Evolutionary conservation across 2,888 invertebrate species (phyloP).

Genomic region (Abrostola tripartita): DNA sequence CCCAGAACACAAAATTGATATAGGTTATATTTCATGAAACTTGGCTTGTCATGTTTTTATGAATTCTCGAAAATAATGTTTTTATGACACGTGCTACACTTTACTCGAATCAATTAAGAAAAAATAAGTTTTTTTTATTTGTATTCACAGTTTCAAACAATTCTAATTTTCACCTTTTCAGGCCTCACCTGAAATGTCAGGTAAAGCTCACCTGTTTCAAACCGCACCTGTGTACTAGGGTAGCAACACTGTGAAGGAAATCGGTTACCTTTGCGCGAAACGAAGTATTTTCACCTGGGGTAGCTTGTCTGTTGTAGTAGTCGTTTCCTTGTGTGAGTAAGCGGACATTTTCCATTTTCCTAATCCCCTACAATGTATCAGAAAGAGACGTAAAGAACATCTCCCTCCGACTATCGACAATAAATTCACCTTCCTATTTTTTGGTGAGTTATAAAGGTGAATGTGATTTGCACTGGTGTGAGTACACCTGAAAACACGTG

Average conservation of each 20-base stretch:
- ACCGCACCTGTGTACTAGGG: slow-evolving; percentile 78
- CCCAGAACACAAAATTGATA: not conserved
- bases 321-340: slow-evolving; percentile 16
- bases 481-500: slow-evolving; percentile 72
- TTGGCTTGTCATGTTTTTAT: too few species aligned
- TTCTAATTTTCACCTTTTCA: slow-evolving; percentile 13
- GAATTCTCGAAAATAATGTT: too few species aligned
- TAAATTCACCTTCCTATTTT: slow-evolving; percentile 16
- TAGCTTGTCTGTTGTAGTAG: slow-evolving; percentile 14
- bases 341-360: not conserved
- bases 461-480: slow-evolving; percentile 56
- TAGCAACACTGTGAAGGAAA: slow-evolving; percentile 59
- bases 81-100: too few species aligned
- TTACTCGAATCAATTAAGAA: too few species aligned
- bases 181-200: slow-evolving; percentile 56
- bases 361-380: slow-evolving; percentile 5
- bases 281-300: slow-evolving; percentile 62
- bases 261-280: not conserved
- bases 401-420: slow-evolving; percentile 10
- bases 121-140: too few species aligned
- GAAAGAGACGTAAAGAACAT: slow-evolving; percentile 27
- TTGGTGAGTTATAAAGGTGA: slow-evolving; percentile 34
- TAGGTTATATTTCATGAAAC: too few species aligned
- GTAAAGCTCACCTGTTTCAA: slow-evolving; percentile 74
- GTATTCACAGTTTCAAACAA: too few species aligned